Percentiles rank a stretch among this genome's conserved stretches.
These are phyloP conservation scores for Pollenia griseotomentosa DNA, from an alignment of 2,888 invertebrate genomes.

Conservation along the genomic window DNA sequence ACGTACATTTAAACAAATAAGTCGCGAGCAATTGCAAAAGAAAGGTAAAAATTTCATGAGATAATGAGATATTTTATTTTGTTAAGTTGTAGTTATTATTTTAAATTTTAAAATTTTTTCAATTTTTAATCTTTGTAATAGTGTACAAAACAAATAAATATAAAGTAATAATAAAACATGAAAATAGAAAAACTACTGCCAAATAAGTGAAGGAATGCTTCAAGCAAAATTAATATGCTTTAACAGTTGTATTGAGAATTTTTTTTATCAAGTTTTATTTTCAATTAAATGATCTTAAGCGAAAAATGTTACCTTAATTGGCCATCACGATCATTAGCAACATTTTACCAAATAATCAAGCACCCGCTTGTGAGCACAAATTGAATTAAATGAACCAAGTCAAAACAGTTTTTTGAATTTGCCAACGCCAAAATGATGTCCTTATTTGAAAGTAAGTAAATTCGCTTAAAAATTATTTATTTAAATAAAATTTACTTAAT, in stretches of 20 bases:
- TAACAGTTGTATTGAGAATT: not conserved
- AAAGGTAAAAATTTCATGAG: slow-evolving; percentile 82
- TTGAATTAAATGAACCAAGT: not conserved
- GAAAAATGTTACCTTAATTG: slow-evolving; percentile 36
- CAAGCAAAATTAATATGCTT: not conserved
- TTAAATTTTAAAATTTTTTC: slow-evolving; percentile 33
- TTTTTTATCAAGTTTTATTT: slow-evolving; percentile 40
- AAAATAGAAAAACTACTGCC: slow-evolving; percentile 6
- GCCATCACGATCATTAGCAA: slow-evolving; percentile 1
- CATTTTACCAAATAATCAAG: not conserved
- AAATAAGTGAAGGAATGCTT: not conserved
- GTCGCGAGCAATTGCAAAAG: slow-evolving; percentile 80
- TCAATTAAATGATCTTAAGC: slow-evolving; percentile 44
- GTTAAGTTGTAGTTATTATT: slow-evolving; percentile 48
- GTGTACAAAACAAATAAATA: slow-evolving; percentile 60
- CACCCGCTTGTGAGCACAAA: slow-evolving; percentile 28
- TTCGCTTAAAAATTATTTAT: not conserved
- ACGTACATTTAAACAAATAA: slow-evolving; percentile 82
- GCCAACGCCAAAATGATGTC: slow-evolving; percentile 7
- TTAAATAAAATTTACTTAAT: too few species aligned
- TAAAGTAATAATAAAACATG: not conserved
- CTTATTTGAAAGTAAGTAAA: slow-evolving; percentile 41
- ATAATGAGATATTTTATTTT: slow-evolving; percentile 75
- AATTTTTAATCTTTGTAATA: slow-evolving; percentile 56
- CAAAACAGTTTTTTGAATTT: not conserved